Evolutionary conservation across 2,113 vertebrate genomes (phyloP).

Genomic region (Pelecanus crispus): DNA sequence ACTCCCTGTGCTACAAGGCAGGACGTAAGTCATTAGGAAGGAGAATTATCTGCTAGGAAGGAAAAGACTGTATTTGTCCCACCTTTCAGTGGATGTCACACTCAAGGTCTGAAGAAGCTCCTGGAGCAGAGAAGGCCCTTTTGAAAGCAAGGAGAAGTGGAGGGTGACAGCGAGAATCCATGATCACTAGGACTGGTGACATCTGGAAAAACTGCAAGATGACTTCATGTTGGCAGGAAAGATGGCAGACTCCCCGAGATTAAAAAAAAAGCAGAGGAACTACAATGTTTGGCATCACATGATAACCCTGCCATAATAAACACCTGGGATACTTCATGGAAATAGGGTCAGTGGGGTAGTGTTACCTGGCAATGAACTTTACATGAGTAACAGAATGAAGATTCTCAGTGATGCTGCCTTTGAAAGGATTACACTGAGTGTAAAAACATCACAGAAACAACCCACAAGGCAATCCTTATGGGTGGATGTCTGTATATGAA

Average conservation of each 20-base stretch:
- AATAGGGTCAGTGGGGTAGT: background rate
- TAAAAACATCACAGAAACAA: background rate
- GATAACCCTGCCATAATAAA: background rate
- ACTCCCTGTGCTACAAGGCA: background rate
- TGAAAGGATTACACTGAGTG: background rate
- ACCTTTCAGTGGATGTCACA: background rate
- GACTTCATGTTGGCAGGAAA: background rate
- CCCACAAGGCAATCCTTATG: too few species aligned
- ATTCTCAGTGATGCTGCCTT: background rate
- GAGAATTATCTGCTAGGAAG: background rate
- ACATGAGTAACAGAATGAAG: background rate
- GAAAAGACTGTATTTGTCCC: background rate
- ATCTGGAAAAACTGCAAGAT: background rate
- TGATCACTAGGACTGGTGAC: fast-evolving
- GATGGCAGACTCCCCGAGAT: background rate
- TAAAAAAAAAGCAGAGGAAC: background rate
- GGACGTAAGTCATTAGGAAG: background rate
- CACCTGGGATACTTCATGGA: background rate
- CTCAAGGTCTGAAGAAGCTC: background rate
- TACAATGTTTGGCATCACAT: background rate
- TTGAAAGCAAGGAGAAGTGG: background rate
- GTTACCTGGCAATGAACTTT: background rate
- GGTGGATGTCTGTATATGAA: background rate
- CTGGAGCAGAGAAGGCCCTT: background rate
- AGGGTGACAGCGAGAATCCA: background rate